Percentiles rank a stretch among this genome's conserved stretches.
Evolutionary conservation across 2,888 invertebrate genomes (phyloP).

Genomic region (Saturnia japonica): DNA sequence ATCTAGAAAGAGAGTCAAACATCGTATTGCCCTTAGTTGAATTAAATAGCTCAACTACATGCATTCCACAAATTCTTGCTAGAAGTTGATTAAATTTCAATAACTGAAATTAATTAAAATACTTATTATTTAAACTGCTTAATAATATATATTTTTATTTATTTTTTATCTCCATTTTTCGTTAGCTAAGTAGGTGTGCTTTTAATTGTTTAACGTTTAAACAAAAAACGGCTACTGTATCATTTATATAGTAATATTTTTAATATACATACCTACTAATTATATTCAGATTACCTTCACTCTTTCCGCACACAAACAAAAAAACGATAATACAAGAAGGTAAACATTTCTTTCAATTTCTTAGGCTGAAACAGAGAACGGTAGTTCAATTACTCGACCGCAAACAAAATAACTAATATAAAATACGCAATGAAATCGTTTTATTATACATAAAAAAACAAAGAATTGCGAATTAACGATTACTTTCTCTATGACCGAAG

Average conservation of each 20-base stretch:
- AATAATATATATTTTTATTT: neutral
- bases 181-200: too few relatives aligned
- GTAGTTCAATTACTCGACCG: neutral
- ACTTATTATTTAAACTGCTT: neutral
- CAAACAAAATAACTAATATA: neutral
- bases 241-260: too few relatives aligned
- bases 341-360: neutral
- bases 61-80: neutral
- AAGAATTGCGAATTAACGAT: neutral
- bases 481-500: constrained; percentile 6
- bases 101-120: neutral
- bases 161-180: neutral
- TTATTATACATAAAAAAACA: constrained; percentile 11
- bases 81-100: neutral
- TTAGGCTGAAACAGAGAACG: neutral
- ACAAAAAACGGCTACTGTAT: too few relatives aligned
- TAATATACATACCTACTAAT: too few relatives aligned
- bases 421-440: neutral
- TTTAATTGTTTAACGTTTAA: neutral
- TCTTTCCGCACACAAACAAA: too few relatives aligned
- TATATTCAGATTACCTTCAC: too few relatives aligned
- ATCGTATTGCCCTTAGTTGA: too few relatives aligned
- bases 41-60: neutral
- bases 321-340: too few relatives aligned
- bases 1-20: too few relatives aligned